Evolutionary conservation across 92 coral and sea anemone species (phyloP).

Genomic region (Heteractis magnifica): DNA sequence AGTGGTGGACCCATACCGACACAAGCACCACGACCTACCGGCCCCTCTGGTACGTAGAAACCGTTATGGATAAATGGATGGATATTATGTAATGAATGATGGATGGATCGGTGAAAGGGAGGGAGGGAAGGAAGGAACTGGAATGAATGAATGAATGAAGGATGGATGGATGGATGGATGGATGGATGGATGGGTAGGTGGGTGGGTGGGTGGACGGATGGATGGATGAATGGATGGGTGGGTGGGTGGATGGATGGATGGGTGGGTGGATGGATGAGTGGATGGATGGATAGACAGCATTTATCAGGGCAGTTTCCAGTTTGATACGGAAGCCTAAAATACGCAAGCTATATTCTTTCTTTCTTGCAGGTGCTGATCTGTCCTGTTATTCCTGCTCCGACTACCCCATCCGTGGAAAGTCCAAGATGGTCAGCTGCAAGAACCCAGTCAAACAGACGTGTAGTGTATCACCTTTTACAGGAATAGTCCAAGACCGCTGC

Average conservation of each 20-base stretch:
- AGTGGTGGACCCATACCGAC: conserved; percentile 1
- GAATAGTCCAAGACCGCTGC: conserved; percentile 4
- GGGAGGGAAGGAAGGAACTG: no score
- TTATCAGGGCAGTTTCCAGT: no score
- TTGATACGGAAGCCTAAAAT: not conserved
- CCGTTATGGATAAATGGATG: not conserved
- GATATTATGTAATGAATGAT: not conserved
- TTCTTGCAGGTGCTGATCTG: not conserved
- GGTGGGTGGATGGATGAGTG: no score
- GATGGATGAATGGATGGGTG: no score
- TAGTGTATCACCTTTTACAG: conserved; percentile 9
- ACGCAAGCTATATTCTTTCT: not conserved
- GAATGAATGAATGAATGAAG: no score
- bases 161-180: no score
- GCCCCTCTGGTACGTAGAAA: conserved; percentile 4
- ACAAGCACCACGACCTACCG: conserved; percentile 4
- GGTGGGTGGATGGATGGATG: no score
- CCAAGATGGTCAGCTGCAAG: not conserved
- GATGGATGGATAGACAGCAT: no score
- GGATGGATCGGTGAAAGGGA: no score
- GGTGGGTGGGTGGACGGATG: no score
- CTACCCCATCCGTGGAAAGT: not conserved
- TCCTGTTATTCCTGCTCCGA: conserved; percentile 3
- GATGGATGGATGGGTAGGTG: no score
- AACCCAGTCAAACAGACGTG: conserved; percentile 7